Base-by-base conservation (phyloP, 2,113 vertebrate genomes). In the pig (Sus scrofa) region DNA sequence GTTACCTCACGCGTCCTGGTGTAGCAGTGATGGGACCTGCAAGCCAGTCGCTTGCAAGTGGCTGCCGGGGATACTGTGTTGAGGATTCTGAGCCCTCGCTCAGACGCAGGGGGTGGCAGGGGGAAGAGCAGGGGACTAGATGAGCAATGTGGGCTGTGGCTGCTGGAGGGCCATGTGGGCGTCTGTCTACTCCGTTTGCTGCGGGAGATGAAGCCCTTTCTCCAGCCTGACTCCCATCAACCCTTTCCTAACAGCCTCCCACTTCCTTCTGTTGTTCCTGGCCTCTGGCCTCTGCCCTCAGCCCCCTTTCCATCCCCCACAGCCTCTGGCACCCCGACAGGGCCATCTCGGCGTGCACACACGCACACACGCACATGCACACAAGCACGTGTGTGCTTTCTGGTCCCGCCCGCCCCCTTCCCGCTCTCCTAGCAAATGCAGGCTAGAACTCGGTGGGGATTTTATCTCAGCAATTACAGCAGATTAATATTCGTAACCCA, bases 381-480 rank as follows among this genome's bases (percentile, higher is more conserved):
- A 6, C 26, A 14, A 3, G 4, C 58, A 19, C 6, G 8, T 8
- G 44, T 6, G 44, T 6, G 8, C n/a, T 32, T n/a, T 24, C 1
- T 0, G 30, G 54, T 26, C 73, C 18, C 63, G 0, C n/a, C 63
- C 16, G 1, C 65, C 32, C 1, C 67, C 81, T 19, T 11, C 60
- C 39, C 11, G 0, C 16, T 5, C 26, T 16, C 58, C 22, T 30
- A 11, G 52, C 20, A 62, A 9, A 78, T 56, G 22, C 50, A 5
- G 16, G 54, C 1, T 20, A 16, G 15, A 19, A 50, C 63, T 5
- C 34, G 3, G n/a, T 26, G 14, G 30, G 74, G 77, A 74, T 93
- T 68, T 75, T 75, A 81, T 91, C 96, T 82, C n/a, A 6, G 84
- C 90, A 97, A 86, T 95, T 96, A 92, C 77, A 88, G 82, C 13